Percentiles rank a stretch among this genome's conserved stretches.
These are phyloP conservation scores for Timandra comae DNA, from an alignment of 2,888 invertebrate species.

Conservation along the genomic window DNA sequence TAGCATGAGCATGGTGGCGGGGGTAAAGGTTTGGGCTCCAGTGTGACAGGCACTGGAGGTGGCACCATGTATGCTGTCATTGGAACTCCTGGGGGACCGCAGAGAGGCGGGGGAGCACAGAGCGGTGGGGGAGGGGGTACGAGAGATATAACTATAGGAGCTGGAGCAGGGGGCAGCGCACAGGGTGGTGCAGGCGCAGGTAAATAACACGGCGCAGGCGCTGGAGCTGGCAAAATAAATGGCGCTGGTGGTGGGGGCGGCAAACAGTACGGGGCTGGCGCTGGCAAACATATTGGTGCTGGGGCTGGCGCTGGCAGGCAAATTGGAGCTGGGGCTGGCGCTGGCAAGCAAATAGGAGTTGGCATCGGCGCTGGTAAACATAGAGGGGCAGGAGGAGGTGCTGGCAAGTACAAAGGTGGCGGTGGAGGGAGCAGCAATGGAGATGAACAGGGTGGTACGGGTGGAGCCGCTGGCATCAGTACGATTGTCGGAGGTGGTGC, in stretches of 20 bases:
- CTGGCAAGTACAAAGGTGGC: constrained; percentile 24
- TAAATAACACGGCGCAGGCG: constrained; percentile 20
- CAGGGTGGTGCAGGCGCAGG: constrained; percentile 25
- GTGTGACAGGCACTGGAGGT: constrained; percentile 51
- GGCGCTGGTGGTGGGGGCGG: constrained; percentile 26
- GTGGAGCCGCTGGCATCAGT: constrained; percentile 48
- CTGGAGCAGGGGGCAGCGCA: constrained; percentile 25
- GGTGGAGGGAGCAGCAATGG: constrained; percentile 25
- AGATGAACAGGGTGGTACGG: constrained; percentile 23
- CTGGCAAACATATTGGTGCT: constrained; percentile 18
- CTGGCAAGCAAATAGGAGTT: constrained; percentile 5
- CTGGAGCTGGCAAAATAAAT: constrained; percentile 17
- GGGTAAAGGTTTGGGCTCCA: constrained; percentile 55
- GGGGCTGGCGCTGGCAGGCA: constrained; percentile 19
- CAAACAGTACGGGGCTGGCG: constrained; percentile 18
- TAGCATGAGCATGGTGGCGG: constrained; percentile 25
- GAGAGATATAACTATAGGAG: constrained; percentile 42
- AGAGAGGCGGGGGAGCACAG: constrained; percentile 23
- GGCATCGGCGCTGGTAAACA: constrained; percentile 24
- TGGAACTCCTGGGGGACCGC: constrained; percentile 33
- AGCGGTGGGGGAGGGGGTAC: constrained; percentile 38
- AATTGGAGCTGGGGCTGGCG: constrained; percentile 13
- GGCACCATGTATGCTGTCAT: constrained; percentile 61
- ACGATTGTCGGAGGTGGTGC: constrained; percentile 49
- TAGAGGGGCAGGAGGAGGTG: constrained; percentile 27